Evolutionary conservation across 2,888 invertebrate genomes (phyloP), one percentile per base, ranked within the genome.

Genomic region (Lasius fuliginosus): DNA sequence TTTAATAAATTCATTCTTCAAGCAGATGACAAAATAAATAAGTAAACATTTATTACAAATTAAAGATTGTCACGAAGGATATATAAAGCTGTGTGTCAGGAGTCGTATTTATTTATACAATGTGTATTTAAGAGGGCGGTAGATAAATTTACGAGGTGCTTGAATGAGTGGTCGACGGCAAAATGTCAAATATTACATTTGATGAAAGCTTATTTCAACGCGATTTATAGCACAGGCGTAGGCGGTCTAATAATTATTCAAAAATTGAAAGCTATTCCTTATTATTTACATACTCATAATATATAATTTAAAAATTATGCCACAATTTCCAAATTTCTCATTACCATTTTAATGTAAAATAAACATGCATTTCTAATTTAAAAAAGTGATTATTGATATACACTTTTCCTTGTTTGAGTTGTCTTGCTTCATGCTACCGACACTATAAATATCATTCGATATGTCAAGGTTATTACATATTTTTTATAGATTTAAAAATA

Each of bases 71-170:
- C 33, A 18, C n/a, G 8, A 49, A 42, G 30, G 46, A n/a, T 40
- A 69, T 36, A 77, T 67, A 46, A 77, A 12, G 46, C 3, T n/a
- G n/a, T 56, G 40, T 56, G 12, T 56, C 36, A 71, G 33, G 33
- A 53, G 60, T 58, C 62, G 33, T 30, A 36, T 42, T 73, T 81
- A 64, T 74, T 56, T 75, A 67, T 49, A 46, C 56, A 42, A 15
- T 33, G 27, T 65, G 33, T 75, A 56, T 60, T 69, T 60, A 46
- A 53, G 62, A 75, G 84, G 64, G 83, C 76, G 74, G 76, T 62
- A 23, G 71, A 64, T 75, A 89, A 87, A 85, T 88, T 88, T 88
- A 71, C 83, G 83, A 74, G 68, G 27, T 27, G 30, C 18, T 58
- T 62, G 68, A 71, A 82, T 74, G 60, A 73, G 60, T 46, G 46